Base-by-base conservation (phyloP, 1,140 invertebrate species). In the Microplitis mediator region DNA sequence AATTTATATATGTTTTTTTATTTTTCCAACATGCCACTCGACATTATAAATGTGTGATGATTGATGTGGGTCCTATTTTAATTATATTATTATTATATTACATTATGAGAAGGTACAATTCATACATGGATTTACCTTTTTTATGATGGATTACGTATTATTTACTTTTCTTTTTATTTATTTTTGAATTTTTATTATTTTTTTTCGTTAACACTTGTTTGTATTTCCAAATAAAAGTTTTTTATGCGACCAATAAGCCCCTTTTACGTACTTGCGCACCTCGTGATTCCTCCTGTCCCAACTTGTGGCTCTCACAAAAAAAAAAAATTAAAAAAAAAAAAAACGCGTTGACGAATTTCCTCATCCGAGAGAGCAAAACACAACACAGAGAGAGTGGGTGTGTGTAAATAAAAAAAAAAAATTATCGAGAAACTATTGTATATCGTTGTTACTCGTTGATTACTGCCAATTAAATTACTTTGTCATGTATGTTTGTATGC, bases 281-380 rank as follows among this genome's bases (percentile, higher is more conserved):
- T 56, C 70, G 64, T 72, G 65, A 66, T 74, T 65, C 74, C 69
- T 52, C 66, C 50, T 78, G 65, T 72, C 69, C 74, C 75, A 70
- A 76, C 78, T 82, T 81, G 82, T 81, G 81, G 68, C 84, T 86
- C 85, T 86, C 86, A 86, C 86, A 86, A 86, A 85, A 77, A 84
- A 84, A 39, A 6, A 39, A 39, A 6, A 39, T 6, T 6, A 39
- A 6, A 39, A 11, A 39, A 39, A 6, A 39, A 39, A 39, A 39
- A 79, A 82, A 86, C 80, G 79, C 76, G 81, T 78, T 69, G 72
- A 75, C 77, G 69, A 56, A 68, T 75, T 73, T 58, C 72, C 39
- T 69, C 56, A 56, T 63, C 35, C 13, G 31, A 67, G 64, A 52
- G 64, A 67, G 51, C 45, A 31, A 23, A 67, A 34, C 51, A 14